Base-by-base conservation (phyloP, 2,888 invertebrate species). In the Eledone cirrhosa region DNA sequence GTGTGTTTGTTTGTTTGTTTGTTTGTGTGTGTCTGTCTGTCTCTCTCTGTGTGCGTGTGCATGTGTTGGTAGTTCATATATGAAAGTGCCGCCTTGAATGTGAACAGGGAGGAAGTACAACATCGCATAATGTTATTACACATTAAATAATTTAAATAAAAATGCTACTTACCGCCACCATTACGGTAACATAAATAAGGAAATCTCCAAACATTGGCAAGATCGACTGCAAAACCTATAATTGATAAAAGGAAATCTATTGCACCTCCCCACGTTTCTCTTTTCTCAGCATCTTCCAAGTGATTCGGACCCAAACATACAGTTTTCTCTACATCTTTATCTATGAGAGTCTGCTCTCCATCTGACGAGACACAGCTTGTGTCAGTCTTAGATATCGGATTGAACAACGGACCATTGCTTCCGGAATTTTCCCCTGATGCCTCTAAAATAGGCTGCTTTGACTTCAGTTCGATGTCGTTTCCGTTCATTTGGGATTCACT, bases 141-240 rank as follows among this genome's bases (percentile, higher is more conserved):
- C n/a, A n/a, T n/a, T n/a, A n/a, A n/a, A n/a, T n/a, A n/a, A n/a
- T n/a, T n/a, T n/a, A n/a, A n/a, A n/a, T n/a, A n/a, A n/a, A n/a
- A n/a, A n/a, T 41, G 41, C 41, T 41, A 41, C 85, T 82, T 81
- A 96, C 97, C 97, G 89, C 97, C 97, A 79, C 97, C 97, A 90
- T 97, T 97, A 90, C 96, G 95, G 91, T 97, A 97, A 92, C 97
- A 97, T 91, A 97, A 95, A 91, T 96, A 97, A 80, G 97, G 92
- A 95, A 97, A 88, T 91, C 97, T 93, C 96, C 97, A 97, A 29
- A 97, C 96, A 90, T 97, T 97, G 86, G 97, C 96, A 89, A 98
- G 93, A 90, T 98, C 98, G 88, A 98, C 98, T 84, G 98, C 97
- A 92, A 98, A 98, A 87, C 98, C 98, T 92, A 98, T 97, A 91